Conservation (phyloP, 2,797 vertebrate genomes). For the Sebastes aleutianus region DNA sequence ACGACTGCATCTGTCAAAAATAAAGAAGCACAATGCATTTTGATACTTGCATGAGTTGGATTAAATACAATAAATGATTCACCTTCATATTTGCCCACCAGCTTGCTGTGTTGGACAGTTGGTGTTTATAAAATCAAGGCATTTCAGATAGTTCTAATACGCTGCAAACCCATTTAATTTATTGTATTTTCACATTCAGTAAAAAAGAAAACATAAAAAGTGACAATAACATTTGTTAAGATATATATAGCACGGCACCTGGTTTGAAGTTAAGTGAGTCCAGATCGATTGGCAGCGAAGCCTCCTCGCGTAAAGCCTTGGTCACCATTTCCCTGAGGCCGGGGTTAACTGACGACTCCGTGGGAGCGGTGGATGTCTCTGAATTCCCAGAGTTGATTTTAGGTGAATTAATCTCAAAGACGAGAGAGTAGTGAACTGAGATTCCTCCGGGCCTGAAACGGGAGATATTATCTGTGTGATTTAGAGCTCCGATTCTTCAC, state of each 20-base stretch:
- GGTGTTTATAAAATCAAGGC: background rate
- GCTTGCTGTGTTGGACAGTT: background rate
- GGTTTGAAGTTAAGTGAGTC: constrained; percentile 83
- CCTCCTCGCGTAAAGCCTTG: constrained; percentile 84
- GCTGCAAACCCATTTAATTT: background rate
- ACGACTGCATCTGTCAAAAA: constrained; percentile 47
- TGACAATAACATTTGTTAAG: background rate
- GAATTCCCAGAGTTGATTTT: constrained; percentile 74
- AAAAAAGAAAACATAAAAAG: background rate
- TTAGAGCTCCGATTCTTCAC: background rate
- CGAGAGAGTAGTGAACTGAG: constrained; percentile 82
- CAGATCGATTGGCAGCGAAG: constrained; percentile 84
- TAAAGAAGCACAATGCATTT: background rate
- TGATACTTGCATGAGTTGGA: background rate
- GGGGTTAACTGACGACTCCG: constrained; percentile 54
- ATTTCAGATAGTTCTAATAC: background rate
- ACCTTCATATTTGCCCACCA: background rate
- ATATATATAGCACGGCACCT: constrained; percentile 46
- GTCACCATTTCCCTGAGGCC: constrained; percentile 85
- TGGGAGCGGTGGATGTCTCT: constrained; percentile 40
- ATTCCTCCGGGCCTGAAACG: constrained; percentile 83
- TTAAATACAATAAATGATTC: background rate
- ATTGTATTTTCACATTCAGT: background rate
- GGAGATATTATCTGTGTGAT: background rate
- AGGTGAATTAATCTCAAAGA: constrained; percentile 83